Evolutionary conservation across 1,140 invertebrate genomes (phyloP), one percentile per base, ranked within the genome.

Genomic region (Chrysomallon squamiferum): DNA sequence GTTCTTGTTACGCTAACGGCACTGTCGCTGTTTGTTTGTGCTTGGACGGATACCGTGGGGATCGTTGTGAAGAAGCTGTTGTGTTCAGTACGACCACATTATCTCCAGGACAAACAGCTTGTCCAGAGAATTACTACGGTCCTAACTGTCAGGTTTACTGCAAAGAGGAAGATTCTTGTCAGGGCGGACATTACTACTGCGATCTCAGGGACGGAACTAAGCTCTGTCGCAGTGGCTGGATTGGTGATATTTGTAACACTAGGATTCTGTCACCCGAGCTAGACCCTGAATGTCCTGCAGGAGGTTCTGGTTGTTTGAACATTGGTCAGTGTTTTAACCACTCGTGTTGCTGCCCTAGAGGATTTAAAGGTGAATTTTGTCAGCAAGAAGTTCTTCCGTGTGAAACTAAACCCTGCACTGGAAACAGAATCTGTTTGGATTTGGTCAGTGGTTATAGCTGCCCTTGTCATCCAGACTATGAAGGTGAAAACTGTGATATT

Each of bases 401-500:
- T 56, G 41, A 20, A n/a, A 61, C 35, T 1, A 58, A 32, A 2
- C 75, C 74, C 6, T 79, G 77, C 62, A 33, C 35, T 25, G 22
- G 66, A 15, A 27, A 32, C 30, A 69, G 69, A 3, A 49, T 20
- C 2, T 74, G 72, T 52, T 29, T 58, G 15, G 72, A 74, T 41
- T 33, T 67, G n/a, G 35, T 43, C 3, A 45, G 11, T 15, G 64
- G 62, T 3, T 74, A 60, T 54, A 43, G 25, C 18, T 74, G 72
- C 47, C n/a, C 29, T 15, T 77, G 75, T 65, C 93, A 94, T 2
- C 94, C 95, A 73, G 96, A 96, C 35, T 98, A 96, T 84, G 94
- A 93, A 1, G 96, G 96, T 59, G 88, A 91, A 70, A 90, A 92
- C 72, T 99, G 96, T 85, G 95, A 98, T 87, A 90, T 93, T 6